Evolutionary conservation across 2,113 vertebrate genomes (phyloP), one percentile per base, ranked within the genome.

Genomic region (Gulo gulo): DNA sequence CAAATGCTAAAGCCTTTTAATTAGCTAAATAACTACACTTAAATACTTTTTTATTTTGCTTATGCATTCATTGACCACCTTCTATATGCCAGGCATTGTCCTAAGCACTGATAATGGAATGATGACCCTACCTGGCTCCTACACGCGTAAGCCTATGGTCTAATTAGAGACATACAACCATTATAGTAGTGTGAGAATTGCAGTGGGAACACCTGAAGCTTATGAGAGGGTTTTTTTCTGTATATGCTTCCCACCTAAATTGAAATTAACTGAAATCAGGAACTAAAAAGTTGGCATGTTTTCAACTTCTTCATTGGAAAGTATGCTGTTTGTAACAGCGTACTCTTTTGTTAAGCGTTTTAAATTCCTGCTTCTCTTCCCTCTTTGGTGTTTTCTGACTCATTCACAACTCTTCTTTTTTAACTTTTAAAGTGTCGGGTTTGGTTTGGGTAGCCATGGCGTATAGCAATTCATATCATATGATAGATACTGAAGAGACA

Each of bases 331-430:
- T 93, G 1, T 59, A 83, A 57, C 47, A 96, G 3, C 88, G 12
- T 67, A 31, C 39, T 84, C 26, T 71, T 88, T 36, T 82, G 69
- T 69, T 95, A 91, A 85, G 18, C 13, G 18, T 73, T 94, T 63
- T 67, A 55, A 79, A 79, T 29, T 13, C 34, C 59, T 59, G 12
- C 74, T 88, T 92, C 24, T 61, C 18, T 93, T 88, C 36, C 10
- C 3, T 47, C 20, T 69, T 83, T 55, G 45, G 6, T 94, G 12
- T 82, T 96, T 83, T 76, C 57, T 36, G 67, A 47, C 55, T 93
- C 18, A 36, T 79, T 80, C n/a, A 81, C 29, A 96, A 8, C 14
- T 88, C 18, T 92, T 96, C n/a, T 93, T 83, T 93, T n/a, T n/a
- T n/a, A 88, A 29, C 47, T 74, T 76, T 93, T 23, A 76, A 81